These are phyloP conservation scores for Clarias batrachus DNA, from an alignment of 2,113 vertebrate species.

Conservation along the genomic window DNA sequence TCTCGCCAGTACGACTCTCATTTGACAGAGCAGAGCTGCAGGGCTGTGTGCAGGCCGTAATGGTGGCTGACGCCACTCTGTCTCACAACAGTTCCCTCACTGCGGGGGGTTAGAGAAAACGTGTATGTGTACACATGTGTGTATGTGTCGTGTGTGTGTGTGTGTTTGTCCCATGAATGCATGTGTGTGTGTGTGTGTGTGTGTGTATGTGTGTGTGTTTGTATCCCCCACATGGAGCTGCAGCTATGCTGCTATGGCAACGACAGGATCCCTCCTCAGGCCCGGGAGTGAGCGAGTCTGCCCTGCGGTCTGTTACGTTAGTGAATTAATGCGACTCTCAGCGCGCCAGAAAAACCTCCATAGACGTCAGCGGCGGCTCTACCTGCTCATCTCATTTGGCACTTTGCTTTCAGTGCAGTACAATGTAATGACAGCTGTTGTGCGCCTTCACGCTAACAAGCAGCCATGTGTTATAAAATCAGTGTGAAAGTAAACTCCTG, in stretches of 20 bases:
- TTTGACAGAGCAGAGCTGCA: constrained; percentile 46
- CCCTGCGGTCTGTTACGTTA: constrained; percentile 65
- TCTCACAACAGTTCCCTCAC: constrained; percentile 53
- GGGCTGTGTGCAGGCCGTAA: constrained; percentile 48
- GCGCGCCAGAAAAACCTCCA: constrained; percentile 67
- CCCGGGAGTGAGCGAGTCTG: constrained; percentile 69
- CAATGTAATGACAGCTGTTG: constrained; percentile 29
- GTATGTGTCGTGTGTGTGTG: constrained; percentile 45
- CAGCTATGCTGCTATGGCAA: constrained; percentile 80
- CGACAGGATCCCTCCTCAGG: constrained; percentile 68
- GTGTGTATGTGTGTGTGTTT: constrained; percentile 22
- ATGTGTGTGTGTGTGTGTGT: constrained; percentile 9
- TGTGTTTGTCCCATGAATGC: constrained; percentile 23
- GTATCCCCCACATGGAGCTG: constrained; percentile 55
- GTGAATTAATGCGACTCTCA: constrained; percentile 72
- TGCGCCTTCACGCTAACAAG: constrained; percentile 23
- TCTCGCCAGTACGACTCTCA: constrained; percentile 17
- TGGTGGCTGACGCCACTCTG: constrained; percentile 44
- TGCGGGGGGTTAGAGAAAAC: constrained; percentile 49
- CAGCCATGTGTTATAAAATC: constrained; percentile 23
- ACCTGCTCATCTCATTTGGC: constrained; percentile 37
- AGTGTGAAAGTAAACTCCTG: constrained; percentile 33
- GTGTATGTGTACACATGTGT: constrained; percentile 35
- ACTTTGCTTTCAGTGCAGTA: constrained; percentile 12
- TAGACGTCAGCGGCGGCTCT: constrained; percentile 58